phyloP scores from a whole-genome alignment of 2,797 vertebrate species.

The Siniperca obscura region DNA sequence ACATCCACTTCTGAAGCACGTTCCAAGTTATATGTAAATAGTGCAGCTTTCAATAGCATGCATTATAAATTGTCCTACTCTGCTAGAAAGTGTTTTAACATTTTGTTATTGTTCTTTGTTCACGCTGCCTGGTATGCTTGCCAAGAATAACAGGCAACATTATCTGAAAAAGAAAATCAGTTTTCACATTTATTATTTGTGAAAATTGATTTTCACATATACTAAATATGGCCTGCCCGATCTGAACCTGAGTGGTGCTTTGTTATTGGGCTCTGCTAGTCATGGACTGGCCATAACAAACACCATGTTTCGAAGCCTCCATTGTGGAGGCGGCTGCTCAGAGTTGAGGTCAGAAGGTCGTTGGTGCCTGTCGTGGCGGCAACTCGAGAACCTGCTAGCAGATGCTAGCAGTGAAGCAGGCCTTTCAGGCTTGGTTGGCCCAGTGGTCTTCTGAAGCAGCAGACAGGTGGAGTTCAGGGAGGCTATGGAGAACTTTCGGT shows the following conservation, averaged over 20 bases:
- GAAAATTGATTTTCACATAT: constrained; percentile 6
- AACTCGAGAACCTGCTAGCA: too few species aligned
- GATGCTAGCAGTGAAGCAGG: too few species aligned
- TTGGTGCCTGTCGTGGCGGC: too few species aligned
- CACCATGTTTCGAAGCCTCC: too few species aligned
- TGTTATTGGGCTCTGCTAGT: background rate
- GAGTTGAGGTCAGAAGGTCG: too few species aligned
- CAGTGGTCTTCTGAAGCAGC: too few species aligned
- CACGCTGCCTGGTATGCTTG: constrained; percentile 33
- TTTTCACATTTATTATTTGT: constrained; percentile 38
- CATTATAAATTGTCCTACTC: constrained; percentile 48
- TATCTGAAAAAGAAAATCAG: constrained; percentile 49
- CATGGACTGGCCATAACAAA: background rate
- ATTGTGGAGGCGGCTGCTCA: too few species aligned
- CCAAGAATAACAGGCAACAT: constrained; percentile 39
- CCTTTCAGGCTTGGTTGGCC: too few species aligned
- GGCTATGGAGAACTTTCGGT: too few species aligned
- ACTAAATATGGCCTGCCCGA: background rate
- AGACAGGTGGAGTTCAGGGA: too few species aligned
- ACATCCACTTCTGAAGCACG: constrained; percentile 40
- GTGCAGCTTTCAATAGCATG: constrained; percentile 40
- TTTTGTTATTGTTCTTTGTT: constrained; percentile 47
- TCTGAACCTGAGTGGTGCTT: background rate
- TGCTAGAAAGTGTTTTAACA: constrained; percentile 52
- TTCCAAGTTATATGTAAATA: constrained; percentile 59